phyloP scores from a whole-genome alignment of 2,797 vertebrate species.

The Chloroceryle inda region DNA sequence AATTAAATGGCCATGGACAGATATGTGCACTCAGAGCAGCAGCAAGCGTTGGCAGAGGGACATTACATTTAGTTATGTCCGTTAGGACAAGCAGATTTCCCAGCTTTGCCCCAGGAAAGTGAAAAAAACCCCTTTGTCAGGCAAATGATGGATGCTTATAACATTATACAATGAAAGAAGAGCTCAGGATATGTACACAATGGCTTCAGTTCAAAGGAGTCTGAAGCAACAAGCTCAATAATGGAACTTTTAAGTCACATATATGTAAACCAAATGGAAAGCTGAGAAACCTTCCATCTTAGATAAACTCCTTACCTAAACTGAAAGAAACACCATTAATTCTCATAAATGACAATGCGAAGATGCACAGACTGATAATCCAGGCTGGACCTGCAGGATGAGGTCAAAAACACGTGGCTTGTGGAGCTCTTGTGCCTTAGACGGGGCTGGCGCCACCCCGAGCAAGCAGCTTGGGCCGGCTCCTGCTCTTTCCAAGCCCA shows the following conservation, averaged over 20 bases:
- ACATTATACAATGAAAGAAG: constrained; percentile 81
- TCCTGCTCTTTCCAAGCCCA: constrained; percentile 63
- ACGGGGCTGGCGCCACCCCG: background rate
- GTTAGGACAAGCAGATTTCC: constrained; percentile 28
- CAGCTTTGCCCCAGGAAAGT: constrained; percentile 60
- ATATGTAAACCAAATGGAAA: constrained; percentile 55
- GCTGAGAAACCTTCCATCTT: constrained; percentile 47
- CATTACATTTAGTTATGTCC: background rate
- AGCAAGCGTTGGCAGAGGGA: background rate
- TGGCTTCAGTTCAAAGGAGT: constrained; percentile 74
- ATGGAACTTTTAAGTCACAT: constrained; percentile 60
- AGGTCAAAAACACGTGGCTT: background rate
- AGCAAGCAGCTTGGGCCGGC: constrained; percentile 49
- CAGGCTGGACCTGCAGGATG: background rate
- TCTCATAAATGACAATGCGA: constrained; percentile 47
- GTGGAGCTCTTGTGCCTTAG: constrained; percentile 12
- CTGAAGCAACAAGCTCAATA: constrained; percentile 73
- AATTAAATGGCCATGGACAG: background rate
- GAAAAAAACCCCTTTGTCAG: constrained; percentile 73
- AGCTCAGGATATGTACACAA: constrained; percentile 79
- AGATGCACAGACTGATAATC: constrained; percentile 21
- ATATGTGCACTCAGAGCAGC: background rate
- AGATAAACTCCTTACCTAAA: constrained; percentile 58
- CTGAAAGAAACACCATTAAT: constrained; percentile 59
- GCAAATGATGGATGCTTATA: constrained; percentile 85